These are phyloP conservation scores for Remorina albescens DNA, from an alignment of 2,797 vertebrate genomes.

Conservation along the genomic window DNA sequence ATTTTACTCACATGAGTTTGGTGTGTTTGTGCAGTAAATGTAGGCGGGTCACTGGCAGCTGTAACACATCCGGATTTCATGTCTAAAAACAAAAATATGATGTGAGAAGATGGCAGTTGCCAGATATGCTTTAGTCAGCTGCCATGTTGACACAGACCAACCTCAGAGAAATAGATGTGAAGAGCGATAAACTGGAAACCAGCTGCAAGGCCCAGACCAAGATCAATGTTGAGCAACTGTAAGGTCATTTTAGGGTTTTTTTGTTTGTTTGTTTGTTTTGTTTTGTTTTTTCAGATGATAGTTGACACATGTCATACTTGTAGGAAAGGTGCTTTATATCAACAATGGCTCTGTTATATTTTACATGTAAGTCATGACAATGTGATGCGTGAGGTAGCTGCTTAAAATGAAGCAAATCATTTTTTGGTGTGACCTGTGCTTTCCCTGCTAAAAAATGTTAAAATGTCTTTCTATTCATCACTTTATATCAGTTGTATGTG, in stretches of 20 bases:
- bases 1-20: too few relatives aligned
- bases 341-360: neutral
- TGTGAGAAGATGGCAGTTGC: neutral
- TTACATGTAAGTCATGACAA: neutral
- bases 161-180: neutral
- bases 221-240: neutral
- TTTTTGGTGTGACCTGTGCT: neutral
- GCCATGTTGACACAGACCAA: too few relatives aligned
- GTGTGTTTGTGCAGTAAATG: neutral
- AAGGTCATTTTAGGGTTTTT: too few relatives aligned
- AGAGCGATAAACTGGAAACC: neutral
- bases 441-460: neutral
- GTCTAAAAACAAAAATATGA: neutral
- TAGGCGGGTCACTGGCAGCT: neutral
- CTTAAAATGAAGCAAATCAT: neutral
- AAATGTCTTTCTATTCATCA: neutral
- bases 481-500: neutral
- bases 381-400: too few relatives aligned
- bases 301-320: neutral
- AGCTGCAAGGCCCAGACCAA: neutral
- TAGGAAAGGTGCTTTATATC: neutral
- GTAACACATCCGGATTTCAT: neutral
- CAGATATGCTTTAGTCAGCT: too few relatives aligned
- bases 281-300: neutral
- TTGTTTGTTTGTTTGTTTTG: too few relatives aligned